These are phyloP conservation scores for Melanchra persicariae DNA, from an alignment of 2,888 invertebrate genomes.

Conservation along the genomic window DNA sequence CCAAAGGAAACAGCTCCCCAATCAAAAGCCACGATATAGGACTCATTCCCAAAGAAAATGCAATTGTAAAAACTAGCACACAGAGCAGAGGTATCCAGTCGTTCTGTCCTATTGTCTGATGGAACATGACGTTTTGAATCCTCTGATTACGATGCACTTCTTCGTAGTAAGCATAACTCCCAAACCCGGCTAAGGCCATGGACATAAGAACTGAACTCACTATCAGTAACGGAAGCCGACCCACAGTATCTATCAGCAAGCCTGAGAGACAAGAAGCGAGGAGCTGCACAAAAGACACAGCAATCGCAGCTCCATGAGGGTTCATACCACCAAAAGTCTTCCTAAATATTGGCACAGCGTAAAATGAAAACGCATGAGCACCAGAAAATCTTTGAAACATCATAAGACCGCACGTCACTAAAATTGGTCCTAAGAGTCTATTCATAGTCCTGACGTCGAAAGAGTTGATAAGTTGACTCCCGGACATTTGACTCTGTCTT, in stretches of 20 bases:
- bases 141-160: slow-evolving; percentile 91
- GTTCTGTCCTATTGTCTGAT: slow-evolving; percentile 91
- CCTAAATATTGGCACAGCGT: slow-evolving; percentile 96
- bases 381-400: slow-evolving; percentile 96
- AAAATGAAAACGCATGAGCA: slow-evolving; percentile 96
- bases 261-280: slow-evolving; percentile 96
- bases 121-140: slow-evolving; percentile 88
- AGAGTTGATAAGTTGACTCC: slow-evolving; percentile 84
- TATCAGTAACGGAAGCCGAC: slow-evolving; percentile 95
- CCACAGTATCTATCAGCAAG: slow-evolving; percentile 96
- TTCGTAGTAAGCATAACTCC: slow-evolving; percentile 96
- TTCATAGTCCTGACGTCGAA: slow-evolving; percentile 87
- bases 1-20: slow-evolving; percentile 95
- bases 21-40: slow-evolving; percentile 96
- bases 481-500: slow-evolving; percentile 85
- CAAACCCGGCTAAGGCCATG: slow-evolving; percentile 96
- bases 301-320: slow-evolving; percentile 96
- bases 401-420: slow-evolving; percentile 96
- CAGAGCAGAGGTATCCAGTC: slow-evolving; percentile 96
- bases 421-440: slow-evolving; percentile 92
- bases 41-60: slow-evolving; percentile 96
- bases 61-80: slow-evolving; percentile 95
- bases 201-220: slow-evolving; percentile 96
- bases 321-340: slow-evolving; percentile 95
- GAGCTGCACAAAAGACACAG: slow-evolving; percentile 96